phyloP scores from a whole-genome alignment of 2,888 invertebrate species.

The Epinotia nisella region DNA sequence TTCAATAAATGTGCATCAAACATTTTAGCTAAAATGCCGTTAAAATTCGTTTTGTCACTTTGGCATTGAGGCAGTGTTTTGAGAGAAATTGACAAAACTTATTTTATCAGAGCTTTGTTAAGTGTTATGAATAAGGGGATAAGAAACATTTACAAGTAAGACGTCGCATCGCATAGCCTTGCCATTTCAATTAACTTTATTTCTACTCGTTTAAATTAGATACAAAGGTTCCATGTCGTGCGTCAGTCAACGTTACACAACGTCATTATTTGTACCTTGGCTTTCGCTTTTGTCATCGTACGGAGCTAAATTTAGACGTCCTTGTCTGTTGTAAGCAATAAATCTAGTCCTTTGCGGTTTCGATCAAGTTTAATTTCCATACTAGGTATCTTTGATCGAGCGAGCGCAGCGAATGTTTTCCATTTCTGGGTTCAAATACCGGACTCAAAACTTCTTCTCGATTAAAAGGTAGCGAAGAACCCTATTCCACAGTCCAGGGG shows the following conservation, averaged over 20 bases:
- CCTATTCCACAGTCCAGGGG: too few species aligned
- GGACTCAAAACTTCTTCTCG: too few species aligned
- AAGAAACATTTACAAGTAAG: background rate
- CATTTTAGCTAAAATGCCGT: too few species aligned
- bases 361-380: slow-evolving; percentile 11
- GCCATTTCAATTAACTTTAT: background rate
- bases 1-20: too few species aligned
- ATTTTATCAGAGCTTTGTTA: too few species aligned
- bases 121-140: too few species aligned
- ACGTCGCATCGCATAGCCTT: background rate
- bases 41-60: too few species aligned
- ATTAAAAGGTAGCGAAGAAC: too few species aligned
- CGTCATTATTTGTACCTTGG: slow-evolving; percentile 34
- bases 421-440: too few species aligned
- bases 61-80: too few species aligned
- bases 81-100: too few species aligned
- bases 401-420: too few species aligned
- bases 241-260: slow-evolving; percentile 31
- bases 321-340: slow-evolving; percentile 31
- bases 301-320: slow-evolving; percentile 35
- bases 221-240: slow-evolving; percentile 12
- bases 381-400: background rate
- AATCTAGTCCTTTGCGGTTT: slow-evolving; percentile 34
- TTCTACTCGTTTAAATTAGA: slow-evolving; percentile 3
- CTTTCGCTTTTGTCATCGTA: slow-evolving; percentile 36